Conservation (phyloP, 2,113 vertebrate species). For the Ginglymostoma cirratum region DNA sequence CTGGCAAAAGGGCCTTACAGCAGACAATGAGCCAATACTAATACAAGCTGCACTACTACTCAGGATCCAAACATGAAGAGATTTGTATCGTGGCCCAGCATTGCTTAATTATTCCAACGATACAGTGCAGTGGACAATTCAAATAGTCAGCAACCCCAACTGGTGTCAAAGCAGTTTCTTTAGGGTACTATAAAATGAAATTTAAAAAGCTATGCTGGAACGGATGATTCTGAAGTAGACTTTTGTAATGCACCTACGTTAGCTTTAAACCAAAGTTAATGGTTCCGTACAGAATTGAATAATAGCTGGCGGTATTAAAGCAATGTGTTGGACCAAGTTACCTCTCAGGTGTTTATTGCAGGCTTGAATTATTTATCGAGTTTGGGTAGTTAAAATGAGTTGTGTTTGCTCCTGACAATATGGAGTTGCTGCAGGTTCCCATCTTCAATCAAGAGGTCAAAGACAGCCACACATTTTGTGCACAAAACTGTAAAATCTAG, state of each 20-base stretch:
- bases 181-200: not conserved
- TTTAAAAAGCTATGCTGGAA: not conserved
- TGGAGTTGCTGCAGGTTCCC: not conserved
- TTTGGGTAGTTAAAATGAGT: not conserved
- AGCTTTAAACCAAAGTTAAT: constrained; percentile 12
- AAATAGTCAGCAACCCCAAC: not conserved
- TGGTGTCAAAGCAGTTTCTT: not conserved
- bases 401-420: not conserved
- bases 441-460: not conserved
- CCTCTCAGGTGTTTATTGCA: not conserved
- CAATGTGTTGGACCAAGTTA: not conserved
- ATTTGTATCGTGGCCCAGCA: not conserved
- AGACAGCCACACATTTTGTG: not conserved
- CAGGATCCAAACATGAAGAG: not conserved
- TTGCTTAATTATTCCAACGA: not conserved
- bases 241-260: not conserved
- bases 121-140: not conserved
- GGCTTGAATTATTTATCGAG: not conserved
- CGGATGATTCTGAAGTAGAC: not conserved
- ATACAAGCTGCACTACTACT: not conserved
- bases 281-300: not conserved
- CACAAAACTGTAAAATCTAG: not conserved
- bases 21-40: not conserved
- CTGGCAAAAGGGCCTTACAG: not conserved
- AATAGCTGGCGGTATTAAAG: not conserved